These are phyloP conservation scores for Xerus inauris DNA, from an alignment of 2,113 vertebrate genomes.

Conservation along the genomic window DNA sequence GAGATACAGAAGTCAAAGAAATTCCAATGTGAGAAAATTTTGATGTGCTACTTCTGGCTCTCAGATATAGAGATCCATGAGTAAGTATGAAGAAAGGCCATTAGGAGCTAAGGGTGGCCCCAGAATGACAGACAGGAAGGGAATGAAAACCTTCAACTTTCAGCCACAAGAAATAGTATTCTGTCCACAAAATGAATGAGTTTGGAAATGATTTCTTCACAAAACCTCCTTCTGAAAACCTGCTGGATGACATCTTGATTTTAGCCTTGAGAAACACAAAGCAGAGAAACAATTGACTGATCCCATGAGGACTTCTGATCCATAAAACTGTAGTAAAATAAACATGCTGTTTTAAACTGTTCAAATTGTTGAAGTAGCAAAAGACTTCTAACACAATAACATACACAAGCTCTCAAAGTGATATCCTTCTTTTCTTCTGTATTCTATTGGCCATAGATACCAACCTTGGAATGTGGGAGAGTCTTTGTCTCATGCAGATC, in stretches of 20 bases:
- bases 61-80: neutral
- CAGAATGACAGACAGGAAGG: neutral
- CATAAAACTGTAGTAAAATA: too few species aligned
- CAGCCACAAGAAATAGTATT: neutral
- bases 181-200: neutral
- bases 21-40: neutral
- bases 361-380: too few species aligned
- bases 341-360: too few species aligned
- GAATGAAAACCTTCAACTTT: neutral
- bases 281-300: neutral
- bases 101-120: neutral
- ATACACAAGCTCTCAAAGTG: neutral
- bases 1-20: neutral
- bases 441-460: neutral
- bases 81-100: neutral
- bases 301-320: too few species aligned
- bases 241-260: neutral
- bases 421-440: too few species aligned
- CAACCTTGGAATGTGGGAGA: neutral
- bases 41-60: neutral
- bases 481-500: too few species aligned
- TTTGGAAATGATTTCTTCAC: neutral
- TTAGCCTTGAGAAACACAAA: neutral
- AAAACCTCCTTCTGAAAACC: neutral
- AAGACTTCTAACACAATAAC: neutral